Evolutionary conservation across 2,888 invertebrate genomes (phyloP).

Genomic region (Buathra laborator): DNA sequence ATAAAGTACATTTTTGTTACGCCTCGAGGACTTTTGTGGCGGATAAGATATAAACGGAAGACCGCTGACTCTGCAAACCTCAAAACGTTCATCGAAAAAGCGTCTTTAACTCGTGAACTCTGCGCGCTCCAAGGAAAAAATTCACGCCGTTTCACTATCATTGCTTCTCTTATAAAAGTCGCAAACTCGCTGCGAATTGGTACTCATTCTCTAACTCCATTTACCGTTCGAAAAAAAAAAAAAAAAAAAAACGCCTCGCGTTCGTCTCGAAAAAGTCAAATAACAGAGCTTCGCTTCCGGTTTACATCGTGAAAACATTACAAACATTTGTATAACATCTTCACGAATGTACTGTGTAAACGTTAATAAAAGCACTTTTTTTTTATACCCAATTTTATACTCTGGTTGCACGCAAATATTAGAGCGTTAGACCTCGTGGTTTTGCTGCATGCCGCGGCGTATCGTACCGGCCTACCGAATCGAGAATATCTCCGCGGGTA

Average conservation of each 20-base stretch:
- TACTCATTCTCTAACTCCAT: background rate
- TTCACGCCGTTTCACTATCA: background rate
- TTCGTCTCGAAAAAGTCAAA: background rate
- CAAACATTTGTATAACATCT: background rate
- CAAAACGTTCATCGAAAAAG: constrained; percentile 1
- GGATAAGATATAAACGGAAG: constrained; percentile 14
- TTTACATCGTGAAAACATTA: background rate
- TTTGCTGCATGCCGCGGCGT: constrained; percentile 41
- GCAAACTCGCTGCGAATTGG: constrained; percentile 4
- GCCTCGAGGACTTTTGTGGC: constrained; percentile 10
- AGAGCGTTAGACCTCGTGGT: constrained; percentile 10
- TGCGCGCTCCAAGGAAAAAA: background rate
- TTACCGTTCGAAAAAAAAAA: too few relatives aligned
- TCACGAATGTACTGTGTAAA: background rate
- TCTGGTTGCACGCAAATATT: constrained; percentile 9
- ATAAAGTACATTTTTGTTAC: constrained; percentile 34
- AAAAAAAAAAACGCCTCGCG: background rate
- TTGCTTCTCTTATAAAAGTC: constrained; percentile 12
- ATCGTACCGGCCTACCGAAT: constrained; percentile 32
- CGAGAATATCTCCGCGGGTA: constrained; percentile 21
- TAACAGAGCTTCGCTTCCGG: background rate
- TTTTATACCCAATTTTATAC: background rate
- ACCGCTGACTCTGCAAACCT: constrained; percentile 2
- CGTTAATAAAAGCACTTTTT: background rate
- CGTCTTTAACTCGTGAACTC: background rate